phyloP scores from a whole-genome alignment of 1,140 invertebrate species.

The Zaprionus capensis region DNA sequence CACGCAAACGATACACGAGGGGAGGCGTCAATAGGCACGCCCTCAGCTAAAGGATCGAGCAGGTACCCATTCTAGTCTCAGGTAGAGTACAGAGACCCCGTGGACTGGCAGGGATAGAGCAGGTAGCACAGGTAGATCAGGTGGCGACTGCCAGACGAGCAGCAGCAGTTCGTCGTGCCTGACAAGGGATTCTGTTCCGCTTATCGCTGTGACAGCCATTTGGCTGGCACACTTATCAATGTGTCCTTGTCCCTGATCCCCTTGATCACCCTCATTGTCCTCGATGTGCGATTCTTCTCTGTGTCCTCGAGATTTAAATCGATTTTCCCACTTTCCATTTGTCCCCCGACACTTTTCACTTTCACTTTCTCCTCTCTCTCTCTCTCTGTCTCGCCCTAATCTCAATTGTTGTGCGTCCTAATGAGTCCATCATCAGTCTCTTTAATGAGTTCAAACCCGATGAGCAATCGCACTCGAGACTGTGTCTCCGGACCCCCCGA shows the following conservation, averaged over 20 bases:
- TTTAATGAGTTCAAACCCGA: neutral
- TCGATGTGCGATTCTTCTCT: neutral
- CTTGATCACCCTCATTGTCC: slow-evolving; percentile 12
- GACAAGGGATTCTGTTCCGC: neutral
- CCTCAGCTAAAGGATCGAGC: slow-evolving; percentile 3
- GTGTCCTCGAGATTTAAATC: neutral
- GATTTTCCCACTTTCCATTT: slow-evolving; percentile 10
- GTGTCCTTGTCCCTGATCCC: slow-evolving; percentile 14
- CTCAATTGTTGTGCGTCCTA: slow-evolving; percentile 14
- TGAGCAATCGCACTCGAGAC: neutral
- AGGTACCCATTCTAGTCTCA: neutral
- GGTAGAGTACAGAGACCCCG: neutral
- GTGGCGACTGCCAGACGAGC: slow-evolving; percentile 1
- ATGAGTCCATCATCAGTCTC: slow-evolving; percentile 30
- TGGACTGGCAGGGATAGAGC: neutral
- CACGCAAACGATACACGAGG: slow-evolving; percentile 18
- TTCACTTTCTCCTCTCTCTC: slow-evolving; percentile 30
- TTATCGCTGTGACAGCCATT: slow-evolving; percentile 30
- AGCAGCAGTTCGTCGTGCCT: neutral
- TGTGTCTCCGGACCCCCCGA: slow-evolving; percentile 16
- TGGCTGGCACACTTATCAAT: slow-evolving; percentile 9
- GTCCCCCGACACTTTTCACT: slow-evolving; percentile 43
- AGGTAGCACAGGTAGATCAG: neutral
- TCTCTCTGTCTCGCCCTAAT: slow-evolving; percentile 1
- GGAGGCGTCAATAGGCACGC: slow-evolving; percentile 24